phyloP scores from a whole-genome alignment of 2,113 vertebrate genomes.

The Craseonycteris thonglongyai region DNA sequence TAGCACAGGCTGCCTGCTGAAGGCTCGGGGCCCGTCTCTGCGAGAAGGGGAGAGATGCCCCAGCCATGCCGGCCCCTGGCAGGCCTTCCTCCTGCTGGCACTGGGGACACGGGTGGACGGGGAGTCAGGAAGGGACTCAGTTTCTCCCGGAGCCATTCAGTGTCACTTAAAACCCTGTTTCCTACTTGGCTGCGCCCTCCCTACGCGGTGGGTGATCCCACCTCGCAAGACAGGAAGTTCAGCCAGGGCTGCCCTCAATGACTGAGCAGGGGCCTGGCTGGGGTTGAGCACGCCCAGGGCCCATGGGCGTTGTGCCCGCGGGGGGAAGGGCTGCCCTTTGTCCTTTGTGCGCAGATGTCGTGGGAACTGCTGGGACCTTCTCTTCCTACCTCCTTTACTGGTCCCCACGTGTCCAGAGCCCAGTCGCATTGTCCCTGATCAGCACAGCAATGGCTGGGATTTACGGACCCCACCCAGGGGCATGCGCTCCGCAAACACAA shows the following conservation, averaged over 20 bases:
- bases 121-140: not conserved
- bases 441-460: not conserved
- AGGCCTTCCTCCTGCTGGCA: not conserved
- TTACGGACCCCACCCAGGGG: not conserved
- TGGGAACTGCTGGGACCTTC: rapidly evolving
- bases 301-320: not conserved
- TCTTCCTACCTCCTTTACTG: not conserved
- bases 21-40: not conserved
- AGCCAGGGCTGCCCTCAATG: not conserved
- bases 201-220: rapidly evolving
- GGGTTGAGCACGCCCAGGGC: not conserved
- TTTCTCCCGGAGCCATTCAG: not conserved
- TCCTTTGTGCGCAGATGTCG: rapidly evolving
- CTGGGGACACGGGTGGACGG: not conserved
- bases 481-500: too few relatives aligned
- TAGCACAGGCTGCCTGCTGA: not conserved
- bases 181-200: not conserved
- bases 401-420: not conserved
- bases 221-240: not conserved
- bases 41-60: not conserved
- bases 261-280: not conserved
- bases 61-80: rapidly evolving
- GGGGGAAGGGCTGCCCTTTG: not conserved
- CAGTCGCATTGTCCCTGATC: rapidly evolving
- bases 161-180: not conserved